A percentile compares a stretch with the other conserved stretches of the same genome.
Conservation (phyloP, 2,888 invertebrate genomes). For the Diadegma fenestrale region DNA sequence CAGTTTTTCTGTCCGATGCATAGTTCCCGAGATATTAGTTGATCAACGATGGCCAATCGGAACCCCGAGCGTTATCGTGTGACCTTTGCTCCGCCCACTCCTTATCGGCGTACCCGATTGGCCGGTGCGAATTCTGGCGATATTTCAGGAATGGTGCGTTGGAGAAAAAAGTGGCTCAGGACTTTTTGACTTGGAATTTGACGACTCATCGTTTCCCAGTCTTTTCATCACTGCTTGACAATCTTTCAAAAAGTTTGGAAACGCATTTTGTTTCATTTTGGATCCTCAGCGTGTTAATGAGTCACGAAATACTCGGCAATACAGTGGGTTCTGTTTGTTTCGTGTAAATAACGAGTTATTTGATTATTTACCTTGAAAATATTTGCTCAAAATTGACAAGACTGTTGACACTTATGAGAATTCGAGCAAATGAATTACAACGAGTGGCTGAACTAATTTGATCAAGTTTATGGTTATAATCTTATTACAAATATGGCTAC, state of each 20-base stretch:
- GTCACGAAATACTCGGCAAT: neutral
- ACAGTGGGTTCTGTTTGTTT: neutral
- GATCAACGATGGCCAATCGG: neutral
- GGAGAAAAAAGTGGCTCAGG: neutral
- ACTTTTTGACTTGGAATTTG: conserved; percentile 3
- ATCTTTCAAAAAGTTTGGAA: neutral
- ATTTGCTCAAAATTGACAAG: neutral
- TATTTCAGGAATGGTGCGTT: neutral
- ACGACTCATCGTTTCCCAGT: neutral
- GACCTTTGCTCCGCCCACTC: neutral
- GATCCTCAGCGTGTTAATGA: neutral
- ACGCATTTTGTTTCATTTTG: neutral
- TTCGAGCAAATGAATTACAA: neutral
- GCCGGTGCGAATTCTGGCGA: neutral
- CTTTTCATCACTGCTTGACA: neutral
- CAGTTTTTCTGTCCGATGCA: neutral
- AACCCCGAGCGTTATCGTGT: neutral
- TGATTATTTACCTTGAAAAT: neutral
- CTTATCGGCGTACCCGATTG: neutral
- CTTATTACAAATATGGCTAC: conserved; percentile 14
- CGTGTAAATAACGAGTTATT: neutral
- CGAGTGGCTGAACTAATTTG: neutral
- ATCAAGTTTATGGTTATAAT: conserved; percentile 12
- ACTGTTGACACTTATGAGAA: neutral
- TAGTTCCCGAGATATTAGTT: neutral